A percentile compares a stretch with the other conserved stretches of the same genome.
Evolutionary conservation across 2,797 vertebrate genomes (phyloP).

Genomic region (Rachycentron canadum): DNA sequence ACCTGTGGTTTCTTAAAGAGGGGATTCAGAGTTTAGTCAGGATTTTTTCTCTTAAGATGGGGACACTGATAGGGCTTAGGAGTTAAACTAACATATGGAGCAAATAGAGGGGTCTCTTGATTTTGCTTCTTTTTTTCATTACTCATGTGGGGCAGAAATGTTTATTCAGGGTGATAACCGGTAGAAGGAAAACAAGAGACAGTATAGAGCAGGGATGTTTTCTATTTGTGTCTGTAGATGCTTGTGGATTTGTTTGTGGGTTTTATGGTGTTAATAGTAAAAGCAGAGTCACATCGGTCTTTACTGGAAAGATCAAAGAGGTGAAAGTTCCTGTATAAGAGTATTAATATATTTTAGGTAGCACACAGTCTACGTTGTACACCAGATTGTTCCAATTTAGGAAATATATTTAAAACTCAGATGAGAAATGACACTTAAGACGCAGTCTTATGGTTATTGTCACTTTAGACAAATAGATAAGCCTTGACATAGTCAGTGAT

Average conservation of each 20-base stretch:
- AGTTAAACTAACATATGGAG: conserved; percentile 80
- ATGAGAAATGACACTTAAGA: conserved; percentile 29
- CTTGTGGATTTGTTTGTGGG: conserved; percentile 36
- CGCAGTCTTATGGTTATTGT: conserved; percentile 17
- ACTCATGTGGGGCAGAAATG: conserved; percentile 65
- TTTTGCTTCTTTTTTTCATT: conserved; percentile 73
- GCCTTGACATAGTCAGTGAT: background rate
- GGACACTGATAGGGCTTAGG: conserved; percentile 73
- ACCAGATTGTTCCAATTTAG: conserved; percentile 24
- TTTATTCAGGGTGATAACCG: conserved; percentile 69
- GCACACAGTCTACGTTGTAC: background rate
- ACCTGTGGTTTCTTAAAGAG: conserved; percentile 72
- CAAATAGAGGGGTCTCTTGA: conserved; percentile 75
- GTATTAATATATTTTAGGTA: conserved; percentile 5
- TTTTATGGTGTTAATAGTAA: conserved; percentile 33
- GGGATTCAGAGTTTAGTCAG: conserved; percentile 69
- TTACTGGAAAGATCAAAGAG: conserved; percentile 13
- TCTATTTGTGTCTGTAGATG: conserved; percentile 45
- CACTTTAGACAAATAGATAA: background rate
- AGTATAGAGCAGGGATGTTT: conserved; percentile 48
- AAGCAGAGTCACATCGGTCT: conserved; percentile 4
- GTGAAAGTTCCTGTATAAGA: background rate
- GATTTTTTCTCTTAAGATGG: conserved; percentile 77
- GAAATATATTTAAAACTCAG: conserved; percentile 8
- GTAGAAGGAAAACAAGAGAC: conserved; percentile 37